Conservation (phyloP, 2,113 vertebrate genomes). For the Salvelinus alpinus region DNA sequence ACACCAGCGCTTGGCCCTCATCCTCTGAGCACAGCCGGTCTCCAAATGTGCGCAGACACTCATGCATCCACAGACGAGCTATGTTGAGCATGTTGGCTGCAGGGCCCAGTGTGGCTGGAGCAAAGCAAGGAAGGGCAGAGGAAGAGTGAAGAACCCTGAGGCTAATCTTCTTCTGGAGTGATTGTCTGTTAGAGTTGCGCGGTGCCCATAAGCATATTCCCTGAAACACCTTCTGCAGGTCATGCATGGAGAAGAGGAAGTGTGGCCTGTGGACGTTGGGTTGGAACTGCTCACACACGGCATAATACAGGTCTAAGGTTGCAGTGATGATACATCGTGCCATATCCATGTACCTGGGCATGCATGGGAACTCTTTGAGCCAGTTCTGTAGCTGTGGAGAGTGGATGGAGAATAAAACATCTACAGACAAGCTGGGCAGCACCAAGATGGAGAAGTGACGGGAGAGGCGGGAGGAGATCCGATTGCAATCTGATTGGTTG, state of each 20-base stretch:
- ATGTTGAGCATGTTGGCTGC: slow-evolving; percentile 54
- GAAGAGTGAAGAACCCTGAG: not conserved
- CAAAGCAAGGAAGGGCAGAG: not conserved
- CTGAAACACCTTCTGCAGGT: slow-evolving; percentile 76
- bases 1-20: slow-evolving; percentile 60
- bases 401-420: slow-evolving; percentile 73
- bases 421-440: slow-evolving; percentile 61
- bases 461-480: slow-evolving; percentile 73
- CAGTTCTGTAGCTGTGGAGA: slow-evolving; percentile 67
- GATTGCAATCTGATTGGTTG: slow-evolving; percentile 9
- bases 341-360: slow-evolving; percentile 54
- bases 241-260: slow-evolving; percentile 75
- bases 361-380: slow-evolving; percentile 66
- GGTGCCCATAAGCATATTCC: slow-evolving; percentile 74
- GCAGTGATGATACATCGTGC: slow-evolving; percentile 72
- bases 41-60: slow-evolving; percentile 80
- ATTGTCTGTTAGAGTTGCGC: slow-evolving; percentile 1
- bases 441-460: slow-evolving; percentile 80
- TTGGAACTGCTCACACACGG: slow-evolving; percentile 62
- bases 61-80: slow-evolving; percentile 82
- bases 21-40: slow-evolving; percentile 71
- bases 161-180: slow-evolving; percentile 2
- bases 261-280: slow-evolving; percentile 56
- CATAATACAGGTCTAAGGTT: slow-evolving; percentile 70
- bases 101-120: slow-evolving; percentile 1